phyloP scores from a whole-genome alignment of 2,888 invertebrate genomes.

The Pasiphila rectangulata region DNA sequence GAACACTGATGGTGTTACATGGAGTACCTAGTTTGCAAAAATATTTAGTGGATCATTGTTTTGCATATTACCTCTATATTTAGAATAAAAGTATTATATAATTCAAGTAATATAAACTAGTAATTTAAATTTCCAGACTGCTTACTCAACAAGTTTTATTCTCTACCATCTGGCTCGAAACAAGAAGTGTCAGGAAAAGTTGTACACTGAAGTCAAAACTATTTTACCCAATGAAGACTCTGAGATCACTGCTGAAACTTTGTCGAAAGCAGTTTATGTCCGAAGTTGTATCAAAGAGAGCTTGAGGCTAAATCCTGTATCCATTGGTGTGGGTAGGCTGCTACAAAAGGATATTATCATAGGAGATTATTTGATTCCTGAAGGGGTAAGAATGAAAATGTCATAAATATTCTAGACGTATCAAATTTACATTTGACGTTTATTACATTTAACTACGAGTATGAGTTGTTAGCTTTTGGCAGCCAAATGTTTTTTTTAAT shows the following conservation, averaged over 20 bases:
- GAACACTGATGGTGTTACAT: too few relatives aligned
- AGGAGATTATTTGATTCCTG: slow-evolving; percentile 87
- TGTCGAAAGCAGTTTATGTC: slow-evolving; percentile 84
- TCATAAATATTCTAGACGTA: too few relatives aligned
- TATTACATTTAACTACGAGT: too few relatives aligned
- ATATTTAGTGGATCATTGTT: too few relatives aligned
- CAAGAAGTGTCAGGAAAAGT: slow-evolving; percentile 83
- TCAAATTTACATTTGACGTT: too few relatives aligned
- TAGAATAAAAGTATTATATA: too few relatives aligned
- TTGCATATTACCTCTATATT: too few relatives aligned
- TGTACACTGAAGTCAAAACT: slow-evolving; percentile 82
- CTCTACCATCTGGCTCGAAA: slow-evolving; percentile 90
- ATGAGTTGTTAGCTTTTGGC: too few relatives aligned
- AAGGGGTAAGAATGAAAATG: slow-evolving; percentile 85
- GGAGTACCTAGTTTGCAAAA: too few relatives aligned
- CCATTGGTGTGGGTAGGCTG: slow-evolving; percentile 90
- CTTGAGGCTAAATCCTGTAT: slow-evolving; percentile 89
- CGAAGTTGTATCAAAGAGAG: slow-evolving; percentile 92
- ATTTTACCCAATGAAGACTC: slow-evolving; percentile 78
- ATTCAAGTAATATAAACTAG: too few relatives aligned
- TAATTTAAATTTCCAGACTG: slow-evolving; percentile 79
- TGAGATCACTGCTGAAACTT: slow-evolving; percentile 78
- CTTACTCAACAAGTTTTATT: slow-evolving; percentile 88
- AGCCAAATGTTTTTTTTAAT: too few relatives aligned
- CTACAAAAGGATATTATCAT: slow-evolving; percentile 85